These are phyloP conservation scores for Chrysolina americana DNA, from an alignment of 2,888 invertebrate species.

Conservation along the genomic window DNA sequence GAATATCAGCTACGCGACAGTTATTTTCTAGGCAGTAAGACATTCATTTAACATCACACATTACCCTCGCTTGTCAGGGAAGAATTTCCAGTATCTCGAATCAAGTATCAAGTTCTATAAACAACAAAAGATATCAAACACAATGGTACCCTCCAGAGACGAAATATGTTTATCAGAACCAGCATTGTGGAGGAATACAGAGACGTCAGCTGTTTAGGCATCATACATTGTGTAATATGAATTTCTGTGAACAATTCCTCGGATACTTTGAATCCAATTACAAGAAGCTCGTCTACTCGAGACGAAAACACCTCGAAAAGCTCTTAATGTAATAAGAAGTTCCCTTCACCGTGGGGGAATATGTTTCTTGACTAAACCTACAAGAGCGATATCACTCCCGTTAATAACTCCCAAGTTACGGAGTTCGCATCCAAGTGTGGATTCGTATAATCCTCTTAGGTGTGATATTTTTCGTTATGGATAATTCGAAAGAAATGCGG, in stretches of 20 bases:
- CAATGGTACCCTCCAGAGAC: neutral
- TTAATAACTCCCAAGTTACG: conserved; percentile 9
- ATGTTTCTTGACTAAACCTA: conserved; percentile 13
- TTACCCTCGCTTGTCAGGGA: too few relatives aligned
- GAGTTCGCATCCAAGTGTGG: neutral
- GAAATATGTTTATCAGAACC: neutral
- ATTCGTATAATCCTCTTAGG: conserved; percentile 10
- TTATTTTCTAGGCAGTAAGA: too few relatives aligned
- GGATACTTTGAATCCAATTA: conserved; percentile 14
- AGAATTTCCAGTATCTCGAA: too few relatives aligned
- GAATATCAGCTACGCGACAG: too few relatives aligned
- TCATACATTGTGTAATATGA: neutral
- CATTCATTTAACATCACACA: too few relatives aligned
- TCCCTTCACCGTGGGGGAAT: neutral
- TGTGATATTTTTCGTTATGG: neutral
- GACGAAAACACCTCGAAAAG: conserved; percentile 13
- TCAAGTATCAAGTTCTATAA: too few relatives aligned
- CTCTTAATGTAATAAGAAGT: conserved; percentile 9
- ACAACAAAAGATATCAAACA: too few relatives aligned
- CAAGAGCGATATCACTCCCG: neutral
- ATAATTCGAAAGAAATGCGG: neutral
- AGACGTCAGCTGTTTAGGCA: neutral
- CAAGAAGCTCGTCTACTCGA: neutral
- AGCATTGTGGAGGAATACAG: neutral
- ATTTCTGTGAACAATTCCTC: neutral